Evolutionary conservation across 2,888 invertebrate species (phyloP).

Genomic region (Drosophila tripunctata): DNA sequence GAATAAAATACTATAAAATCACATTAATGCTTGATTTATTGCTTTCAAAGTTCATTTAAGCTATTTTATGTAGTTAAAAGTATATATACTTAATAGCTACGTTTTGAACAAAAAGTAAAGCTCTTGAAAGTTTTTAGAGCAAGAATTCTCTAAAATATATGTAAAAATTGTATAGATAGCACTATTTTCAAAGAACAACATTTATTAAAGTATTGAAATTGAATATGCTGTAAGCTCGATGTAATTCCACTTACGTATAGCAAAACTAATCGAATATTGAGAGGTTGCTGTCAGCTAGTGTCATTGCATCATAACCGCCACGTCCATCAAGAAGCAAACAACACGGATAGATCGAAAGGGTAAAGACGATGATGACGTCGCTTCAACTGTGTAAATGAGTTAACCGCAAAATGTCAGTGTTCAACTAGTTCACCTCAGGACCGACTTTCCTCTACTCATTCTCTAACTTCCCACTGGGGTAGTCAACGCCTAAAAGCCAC

Average conservation of each 20-base stretch:
- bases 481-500: slow-evolving; percentile 38
- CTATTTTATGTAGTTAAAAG: too few relatives aligned
- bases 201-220: not conserved
- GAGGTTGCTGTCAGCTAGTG: slow-evolving; percentile 36
- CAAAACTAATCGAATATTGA: slow-evolving; percentile 14
- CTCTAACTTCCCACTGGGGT: not conserved
- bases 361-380: slow-evolving; percentile 33
- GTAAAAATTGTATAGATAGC: too few relatives aligned
- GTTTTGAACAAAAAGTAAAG: too few relatives aligned
- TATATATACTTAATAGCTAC: too few relatives aligned
- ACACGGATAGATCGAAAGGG: slow-evolving; percentile 13
- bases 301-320: slow-evolving; percentile 38
- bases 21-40: too few relatives aligned
- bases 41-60: too few relatives aligned
- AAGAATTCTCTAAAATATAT: not conserved
- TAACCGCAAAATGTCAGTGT: slow-evolving; percentile 72
- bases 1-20: too few relatives aligned
- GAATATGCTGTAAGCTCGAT: not conserved
- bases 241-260: not conserved
- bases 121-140: too few relatives aligned
- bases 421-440: slow-evolving; percentile 25
- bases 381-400: slow-evolving; percentile 66
- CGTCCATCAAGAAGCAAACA: slow-evolving; percentile 33
- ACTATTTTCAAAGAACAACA: not conserved
- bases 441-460: not conserved